Base-by-base conservation (phyloP, 30 jellyfish, hydroid and myxozoan species). In the Phacellophora camtschatica region DNA sequence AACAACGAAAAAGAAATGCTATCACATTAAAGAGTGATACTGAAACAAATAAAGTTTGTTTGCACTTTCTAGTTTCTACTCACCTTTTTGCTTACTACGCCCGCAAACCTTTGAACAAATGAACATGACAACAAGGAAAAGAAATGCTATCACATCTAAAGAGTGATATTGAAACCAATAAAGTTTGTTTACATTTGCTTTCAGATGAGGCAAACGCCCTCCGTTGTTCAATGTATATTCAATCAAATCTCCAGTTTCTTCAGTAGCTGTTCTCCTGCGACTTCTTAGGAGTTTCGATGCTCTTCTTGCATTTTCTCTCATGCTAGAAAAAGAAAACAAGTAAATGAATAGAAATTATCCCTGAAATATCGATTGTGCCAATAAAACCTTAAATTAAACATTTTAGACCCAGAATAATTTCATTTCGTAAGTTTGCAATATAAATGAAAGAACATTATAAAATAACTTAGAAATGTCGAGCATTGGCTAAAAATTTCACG, bases 121-220 rank as follows among this genome's bases (percentile, higher is more conserved):
- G 20, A 46, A 3, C 3, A 46, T 16, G 5, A 46, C 20, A 10
- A 46, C 61, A 6, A 2, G 37, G n/a, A 48, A 30, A 28, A 71
- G 31, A 34, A 71, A 71, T 24, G 41, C 41, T 23, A 71, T 15
- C 12, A 71, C 84, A 46, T 71, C 84, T 13, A 71, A n/a, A 22
- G 71, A 71, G 41, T 71, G 61, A 54, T 78, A 78, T 35, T 78
- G 90, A 35, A 58, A 78, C 90, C 90, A 78, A 22, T 68, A 28
- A 18, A 78, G 90, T 19, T 49, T 63, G 61, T 49, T 36, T 7
- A 75, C 81, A 33, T 30, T 15, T 15, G 90, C 31, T 50, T 65
- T 78, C 74, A 78, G 33, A 63, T 78, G 90, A 43, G 90, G 90
- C 22, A 78, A 32, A 16, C 82, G 69, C 3, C 90, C 90, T 1